Base-by-base conservation (phyloP, 2,797 vertebrate genomes). In the Ambastaia sidthimunki region DNA sequence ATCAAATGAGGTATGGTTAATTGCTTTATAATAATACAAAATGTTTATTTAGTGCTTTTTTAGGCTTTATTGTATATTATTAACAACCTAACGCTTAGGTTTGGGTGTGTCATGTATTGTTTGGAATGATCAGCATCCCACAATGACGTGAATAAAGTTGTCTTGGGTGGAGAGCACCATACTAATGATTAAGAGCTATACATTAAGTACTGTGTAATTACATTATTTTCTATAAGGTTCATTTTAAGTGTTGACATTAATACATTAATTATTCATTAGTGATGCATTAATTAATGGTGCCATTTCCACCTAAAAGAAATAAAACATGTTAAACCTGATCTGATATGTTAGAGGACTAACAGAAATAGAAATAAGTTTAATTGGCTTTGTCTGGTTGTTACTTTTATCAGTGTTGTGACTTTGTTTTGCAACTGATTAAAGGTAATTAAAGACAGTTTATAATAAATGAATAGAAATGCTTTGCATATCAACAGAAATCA, bases 101-200 rank as follows among this genome's bases (percentile, higher is more conserved):
- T 15, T 68, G 52, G 16, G 23, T 57, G 52, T 47, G 63, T 68
- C 28, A 7, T 62, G 59, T 62, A 62, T 62, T 62, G 28, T 52
- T 54, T 55, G 59, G 23, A 3, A 12, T 5, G 72, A 50, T 60
- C 55, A 47, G 34, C 10, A 66, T 74, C 25, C 28, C 19, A 37
- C 9, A 41, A 55, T 16, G 18, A 7, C 3, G 13, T 47, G 2
- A 59, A 74, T 13, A 25, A 47, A 19, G 19, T 41, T 12, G 28
- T 44, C 23, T 48, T 28, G n/a, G 47, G 59, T 74, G 59, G 19
- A 54, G 44, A 11, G n/a, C 23, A n/a, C 25, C 19, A 4, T 67
- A 44, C 62, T 48, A 44, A 76, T 1, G 10, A 44, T 55, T 66
- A 76, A 37, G 31, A 66, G 18, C 41, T 34, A 57, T 68, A 28